phyloP scores from a whole-genome alignment of 2,113 vertebrate species.

The Notiomystis cincta region DNA sequence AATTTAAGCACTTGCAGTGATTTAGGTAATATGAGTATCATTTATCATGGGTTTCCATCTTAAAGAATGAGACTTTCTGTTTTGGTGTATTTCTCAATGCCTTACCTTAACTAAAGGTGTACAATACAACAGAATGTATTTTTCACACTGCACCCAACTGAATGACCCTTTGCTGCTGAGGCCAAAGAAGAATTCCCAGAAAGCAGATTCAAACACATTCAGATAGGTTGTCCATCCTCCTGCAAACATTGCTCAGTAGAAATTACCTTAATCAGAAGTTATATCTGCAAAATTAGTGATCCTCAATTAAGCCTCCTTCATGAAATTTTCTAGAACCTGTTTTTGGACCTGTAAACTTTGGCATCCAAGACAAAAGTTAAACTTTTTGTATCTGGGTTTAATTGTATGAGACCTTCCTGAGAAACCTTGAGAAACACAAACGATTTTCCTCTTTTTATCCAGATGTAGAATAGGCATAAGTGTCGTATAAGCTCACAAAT shows the following conservation, averaged over 20 bases:
- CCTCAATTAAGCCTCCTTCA: accelerated
- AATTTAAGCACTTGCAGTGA: background rate
- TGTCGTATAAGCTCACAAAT: background rate
- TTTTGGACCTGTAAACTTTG: background rate
- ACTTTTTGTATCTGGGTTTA: background rate
- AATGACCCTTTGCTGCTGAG: background rate
- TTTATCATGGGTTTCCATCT: background rate
- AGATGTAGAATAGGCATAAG: accelerated
- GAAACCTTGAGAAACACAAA: background rate
- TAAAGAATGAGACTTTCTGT: background rate
- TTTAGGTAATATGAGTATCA: background rate
- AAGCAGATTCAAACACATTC: background rate
- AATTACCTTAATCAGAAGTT: background rate
- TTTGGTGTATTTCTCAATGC: background rate
- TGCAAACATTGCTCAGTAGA: background rate
- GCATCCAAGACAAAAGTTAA: background rate
- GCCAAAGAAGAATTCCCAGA: background rate
- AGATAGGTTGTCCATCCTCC: background rate
- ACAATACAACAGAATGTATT: accelerated
- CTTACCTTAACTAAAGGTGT: background rate
- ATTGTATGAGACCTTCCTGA: accelerated
- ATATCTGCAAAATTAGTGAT: background rate
- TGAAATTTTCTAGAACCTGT: background rate
- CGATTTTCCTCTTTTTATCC: background rate
- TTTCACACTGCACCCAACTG: background rate